phyloP scores from a whole-genome alignment of 2,113 vertebrate genomes.

The Mungos mungo region DNA sequence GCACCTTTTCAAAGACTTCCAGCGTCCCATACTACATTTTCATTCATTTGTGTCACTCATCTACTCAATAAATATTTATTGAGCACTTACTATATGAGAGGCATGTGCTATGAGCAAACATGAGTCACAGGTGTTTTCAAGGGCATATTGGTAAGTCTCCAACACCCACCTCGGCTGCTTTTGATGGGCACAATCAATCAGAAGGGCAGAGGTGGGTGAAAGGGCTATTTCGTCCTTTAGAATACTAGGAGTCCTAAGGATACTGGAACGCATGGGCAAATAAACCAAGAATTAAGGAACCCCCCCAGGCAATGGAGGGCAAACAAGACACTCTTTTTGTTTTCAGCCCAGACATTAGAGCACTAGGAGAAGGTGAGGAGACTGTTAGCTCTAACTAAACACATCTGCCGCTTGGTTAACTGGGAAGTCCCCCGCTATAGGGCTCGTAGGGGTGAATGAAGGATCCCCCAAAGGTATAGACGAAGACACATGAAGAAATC shows the following conservation, averaged over 20 bases:
- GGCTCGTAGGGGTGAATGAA: background rate
- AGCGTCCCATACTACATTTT: constrained; percentile 11
- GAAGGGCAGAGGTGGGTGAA: constrained; percentile 21
- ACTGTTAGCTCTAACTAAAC: constrained; percentile 10
- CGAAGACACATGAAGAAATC: background rate
- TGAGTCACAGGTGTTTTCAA: constrained; percentile 20
- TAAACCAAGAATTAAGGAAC: constrained; percentile 39
- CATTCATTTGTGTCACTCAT: constrained; percentile 52
- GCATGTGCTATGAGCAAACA: background rate
- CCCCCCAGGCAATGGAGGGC: background rate
- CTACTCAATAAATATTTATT: constrained; percentile 66
- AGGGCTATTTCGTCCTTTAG: constrained; percentile 40
- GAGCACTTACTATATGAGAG: constrained; percentile 56
- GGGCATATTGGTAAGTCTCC: background rate
- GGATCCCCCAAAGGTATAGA: background rate
- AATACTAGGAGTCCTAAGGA: constrained; percentile 9
- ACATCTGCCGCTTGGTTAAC: background rate
- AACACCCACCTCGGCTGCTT: constrained; percentile 26
- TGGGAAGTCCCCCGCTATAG: background rate
- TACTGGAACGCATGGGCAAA: constrained; percentile 17
- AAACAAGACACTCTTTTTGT: constrained; percentile 32
- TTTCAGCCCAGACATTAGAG: background rate
- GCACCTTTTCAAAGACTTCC: background rate
- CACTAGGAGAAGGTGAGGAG: background rate
- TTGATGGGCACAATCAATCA: constrained; percentile 11